Evolutionary conservation across 2,888 invertebrate genomes (phyloP).

Genomic region (Hydropsyche betteni): DNA sequence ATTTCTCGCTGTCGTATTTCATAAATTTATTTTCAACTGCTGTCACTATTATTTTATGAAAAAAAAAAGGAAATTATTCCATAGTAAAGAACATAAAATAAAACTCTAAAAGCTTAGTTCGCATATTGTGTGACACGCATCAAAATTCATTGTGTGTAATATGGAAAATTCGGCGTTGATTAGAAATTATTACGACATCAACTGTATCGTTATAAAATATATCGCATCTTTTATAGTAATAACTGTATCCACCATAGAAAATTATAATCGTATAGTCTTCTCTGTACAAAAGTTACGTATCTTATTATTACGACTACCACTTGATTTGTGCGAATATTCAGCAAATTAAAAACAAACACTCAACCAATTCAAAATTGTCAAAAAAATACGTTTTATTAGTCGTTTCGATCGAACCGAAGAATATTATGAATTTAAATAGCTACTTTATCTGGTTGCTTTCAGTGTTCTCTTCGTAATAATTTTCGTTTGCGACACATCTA

Average conservation of each 20-base stretch:
- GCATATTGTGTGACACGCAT: too few relatives aligned
- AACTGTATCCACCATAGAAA: conserved; percentile 12
- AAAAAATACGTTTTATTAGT: conserved; percentile 31
- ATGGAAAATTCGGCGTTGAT: background rate
- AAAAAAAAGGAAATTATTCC: conserved; percentile 7
- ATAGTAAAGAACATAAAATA: too few relatives aligned
- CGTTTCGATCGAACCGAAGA: conserved; percentile 15
- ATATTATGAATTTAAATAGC: conserved; percentile 29
- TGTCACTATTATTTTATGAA: background rate
- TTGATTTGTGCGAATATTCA: conserved; percentile 34
- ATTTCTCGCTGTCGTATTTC: too few relatives aligned
- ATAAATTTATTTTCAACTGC: background rate
- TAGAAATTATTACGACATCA: conserved; percentile 13
- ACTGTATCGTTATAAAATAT: conserved; percentile 9
- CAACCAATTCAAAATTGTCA: conserved; percentile 13
- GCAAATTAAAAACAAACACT: conserved; percentile 33
- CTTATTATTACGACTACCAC: conserved; percentile 2
- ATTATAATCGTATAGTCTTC: background rate
- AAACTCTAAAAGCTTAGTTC: too few relatives aligned
- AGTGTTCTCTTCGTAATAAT: too few relatives aligned
- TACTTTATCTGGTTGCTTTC: background rate
- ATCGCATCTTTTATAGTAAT: conserved; percentile 7
- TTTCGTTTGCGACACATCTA: too few relatives aligned
- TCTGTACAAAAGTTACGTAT: background rate
- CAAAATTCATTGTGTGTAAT: too few relatives aligned